Percentiles rank a stretch among this genome's conserved stretches.
Evolutionary conservation across 2,888 invertebrate species (phyloP).

Genomic region (Ptilodon capucinus): DNA sequence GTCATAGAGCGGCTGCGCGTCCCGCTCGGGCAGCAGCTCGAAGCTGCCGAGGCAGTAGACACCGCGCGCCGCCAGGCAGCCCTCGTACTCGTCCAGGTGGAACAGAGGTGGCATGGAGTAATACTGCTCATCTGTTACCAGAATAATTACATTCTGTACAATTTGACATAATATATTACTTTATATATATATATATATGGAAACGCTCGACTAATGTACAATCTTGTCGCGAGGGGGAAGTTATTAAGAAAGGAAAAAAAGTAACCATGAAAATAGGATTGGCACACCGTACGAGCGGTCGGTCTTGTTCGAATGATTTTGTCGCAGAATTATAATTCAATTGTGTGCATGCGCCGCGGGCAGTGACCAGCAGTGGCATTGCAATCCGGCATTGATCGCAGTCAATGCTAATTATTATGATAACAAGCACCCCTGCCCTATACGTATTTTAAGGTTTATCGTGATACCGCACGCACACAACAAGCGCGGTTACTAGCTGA

Average conservation of each 20-base stretch:
- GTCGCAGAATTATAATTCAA: neutral
- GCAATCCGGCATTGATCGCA: conserved; percentile 3
- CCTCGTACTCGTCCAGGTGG: conserved; percentile 62
- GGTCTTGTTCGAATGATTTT: no score
- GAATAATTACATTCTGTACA: no score
- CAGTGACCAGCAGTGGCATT: conserved; percentile 14
- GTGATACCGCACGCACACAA: no score
- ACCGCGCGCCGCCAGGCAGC: conserved; percentile 54
- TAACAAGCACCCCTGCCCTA: conserved; percentile 1
- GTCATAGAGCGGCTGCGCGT: conserved; percentile 44
- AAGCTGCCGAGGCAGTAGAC: conserved; percentile 71
- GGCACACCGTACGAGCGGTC: no score
- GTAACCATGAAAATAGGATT: no score
- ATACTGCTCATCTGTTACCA: conserved; percentile 63
- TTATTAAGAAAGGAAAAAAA: no score
- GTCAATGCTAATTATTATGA: conserved; percentile 10
- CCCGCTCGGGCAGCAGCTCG: conserved; percentile 46
- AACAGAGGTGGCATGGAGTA: conserved; percentile 69
- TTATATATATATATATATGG: no score
- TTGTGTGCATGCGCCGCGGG: neutral
- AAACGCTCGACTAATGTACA: no score
- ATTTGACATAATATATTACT: no score
- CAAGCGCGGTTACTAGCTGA: no score
- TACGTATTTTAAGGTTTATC: no score
- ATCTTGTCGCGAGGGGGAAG: no score